Percentiles rank a stretch among this genome's conserved stretches.
phyloP scores from a whole-genome alignment of 2,888 invertebrate genomes.

The Dione vanillae region DNA sequence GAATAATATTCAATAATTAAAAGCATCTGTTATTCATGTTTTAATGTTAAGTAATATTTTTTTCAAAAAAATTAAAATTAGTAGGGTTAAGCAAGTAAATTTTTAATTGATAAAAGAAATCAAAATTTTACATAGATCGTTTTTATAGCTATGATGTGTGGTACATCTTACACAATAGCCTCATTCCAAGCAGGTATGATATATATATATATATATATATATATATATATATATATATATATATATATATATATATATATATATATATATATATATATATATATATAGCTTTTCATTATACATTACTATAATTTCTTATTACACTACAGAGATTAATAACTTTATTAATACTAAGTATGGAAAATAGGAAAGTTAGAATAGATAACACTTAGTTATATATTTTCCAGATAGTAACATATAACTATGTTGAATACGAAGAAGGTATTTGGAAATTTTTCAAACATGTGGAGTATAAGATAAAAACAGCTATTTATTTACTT shows the following conservation, averaged over 20 bases:
- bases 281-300: slow-evolving; percentile 1
- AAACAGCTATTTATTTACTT: neutral
- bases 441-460: neutral
- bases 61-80: neutral
- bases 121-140: neutral
- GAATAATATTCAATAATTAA: neutral
- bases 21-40: neutral
- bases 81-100: neutral
- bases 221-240: neutral
- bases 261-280: neutral
- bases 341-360: slow-evolving; percentile 17
- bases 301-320: neutral
- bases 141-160: neutral
- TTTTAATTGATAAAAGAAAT: neutral
- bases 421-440: neutral
- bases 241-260: neutral
- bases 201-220: slow-evolving; percentile 1
- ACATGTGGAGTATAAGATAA: neutral
- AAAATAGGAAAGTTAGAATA: slow-evolving; percentile 3
- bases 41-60: neutral
- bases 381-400: neutral
- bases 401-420: slow-evolving; percentile 2
- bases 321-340: slow-evolving; percentile 16
- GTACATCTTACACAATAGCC: slow-evolving; percentile 5
- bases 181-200: neutral